These are phyloP conservation scores for Styela clava DNA, from an alignment of 23 tunicate species.

Conservation along the genomic window DNA sequence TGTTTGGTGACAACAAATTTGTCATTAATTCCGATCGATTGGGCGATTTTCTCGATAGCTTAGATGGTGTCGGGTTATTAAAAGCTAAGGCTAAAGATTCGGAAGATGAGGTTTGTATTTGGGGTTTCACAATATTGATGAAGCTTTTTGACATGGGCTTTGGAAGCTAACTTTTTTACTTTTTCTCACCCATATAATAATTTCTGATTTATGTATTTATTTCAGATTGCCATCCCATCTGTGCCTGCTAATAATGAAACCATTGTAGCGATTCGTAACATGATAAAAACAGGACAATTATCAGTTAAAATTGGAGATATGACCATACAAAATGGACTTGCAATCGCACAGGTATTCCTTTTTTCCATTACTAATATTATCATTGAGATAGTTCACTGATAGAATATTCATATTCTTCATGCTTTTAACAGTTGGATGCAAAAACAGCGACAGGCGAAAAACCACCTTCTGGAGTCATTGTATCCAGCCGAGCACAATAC, in stretches of 20 bases:
- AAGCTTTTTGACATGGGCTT: too few relatives aligned
- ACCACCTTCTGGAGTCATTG: conserved; percentile 72
- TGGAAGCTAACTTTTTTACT: too few relatives aligned
- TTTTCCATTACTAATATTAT: neutral
- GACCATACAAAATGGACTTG: conserved; percentile 82
- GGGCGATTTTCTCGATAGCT: conserved; percentile 51
- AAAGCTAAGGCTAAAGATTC: conserved; percentile 56
- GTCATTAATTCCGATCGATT: conserved; percentile 56
- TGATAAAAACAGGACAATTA: conserved; percentile 82
- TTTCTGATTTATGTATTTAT: too few relatives aligned
- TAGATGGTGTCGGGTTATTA: conserved; percentile 48
- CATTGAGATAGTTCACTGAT: too few relatives aligned
- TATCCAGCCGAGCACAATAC: conserved; percentile 83
- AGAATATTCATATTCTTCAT: too few relatives aligned
- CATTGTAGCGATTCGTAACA: conserved; percentile 39
- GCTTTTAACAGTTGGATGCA: conserved; percentile 51
- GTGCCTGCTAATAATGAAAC: conserved; percentile 69
- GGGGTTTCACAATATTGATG: too few relatives aligned
- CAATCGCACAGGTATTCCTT: conserved; percentile 73
- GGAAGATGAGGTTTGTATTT: conserved; percentile 27
- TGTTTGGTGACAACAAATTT: conserved; percentile 69
- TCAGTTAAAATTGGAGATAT: conserved; percentile 57
- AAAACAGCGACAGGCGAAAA: conserved; percentile 96
- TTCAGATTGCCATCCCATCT: conserved; percentile 65
- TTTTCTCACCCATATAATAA: too few relatives aligned